Conservation (phyloP, 2,797 vertebrate genomes). For the Hydrolagus colliei region DNA sequence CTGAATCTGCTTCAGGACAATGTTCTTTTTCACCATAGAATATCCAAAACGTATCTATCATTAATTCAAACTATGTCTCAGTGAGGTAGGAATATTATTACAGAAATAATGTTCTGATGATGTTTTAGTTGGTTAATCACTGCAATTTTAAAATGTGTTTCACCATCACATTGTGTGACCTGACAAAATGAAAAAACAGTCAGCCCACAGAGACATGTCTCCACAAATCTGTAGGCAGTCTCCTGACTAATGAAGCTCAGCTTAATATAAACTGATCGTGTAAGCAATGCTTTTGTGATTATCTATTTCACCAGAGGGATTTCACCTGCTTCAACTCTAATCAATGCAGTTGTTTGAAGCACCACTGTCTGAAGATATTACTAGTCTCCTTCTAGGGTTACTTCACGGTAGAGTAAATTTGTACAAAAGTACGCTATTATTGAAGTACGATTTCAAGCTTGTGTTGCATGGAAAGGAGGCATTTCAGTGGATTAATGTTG, state of each 20-base stretch:
- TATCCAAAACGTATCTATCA: no score
- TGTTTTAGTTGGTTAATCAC: no score
- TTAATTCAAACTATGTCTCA: no score
- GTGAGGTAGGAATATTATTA: no score
- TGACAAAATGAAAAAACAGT: no score
- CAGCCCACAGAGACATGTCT: no score
- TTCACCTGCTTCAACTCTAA: background rate
- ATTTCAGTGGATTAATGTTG: background rate
- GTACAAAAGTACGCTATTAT: background rate
- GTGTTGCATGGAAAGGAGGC: slow-evolving; percentile 3
- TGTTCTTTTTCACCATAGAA: no score
- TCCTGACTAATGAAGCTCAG: background rate
- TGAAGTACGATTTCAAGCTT: background rate
- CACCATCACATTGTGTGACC: no score
- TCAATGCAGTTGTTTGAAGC: slow-evolving; percentile 1
- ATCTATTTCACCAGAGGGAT: slow-evolving; percentile 20
- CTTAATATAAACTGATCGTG: background rate
- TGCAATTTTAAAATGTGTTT: no score
- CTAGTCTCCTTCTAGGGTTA: background rate
- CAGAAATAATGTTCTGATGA: no score
- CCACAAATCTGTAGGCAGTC: no score
- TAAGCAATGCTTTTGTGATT: background rate
- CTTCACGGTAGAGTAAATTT: background rate
- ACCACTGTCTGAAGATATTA: background rate
- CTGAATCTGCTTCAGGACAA: no score